These are phyloP conservation scores for Perca schrenkii DNA, from an alignment of 2,113 vertebrate genomes.

Conservation along the genomic window DNA sequence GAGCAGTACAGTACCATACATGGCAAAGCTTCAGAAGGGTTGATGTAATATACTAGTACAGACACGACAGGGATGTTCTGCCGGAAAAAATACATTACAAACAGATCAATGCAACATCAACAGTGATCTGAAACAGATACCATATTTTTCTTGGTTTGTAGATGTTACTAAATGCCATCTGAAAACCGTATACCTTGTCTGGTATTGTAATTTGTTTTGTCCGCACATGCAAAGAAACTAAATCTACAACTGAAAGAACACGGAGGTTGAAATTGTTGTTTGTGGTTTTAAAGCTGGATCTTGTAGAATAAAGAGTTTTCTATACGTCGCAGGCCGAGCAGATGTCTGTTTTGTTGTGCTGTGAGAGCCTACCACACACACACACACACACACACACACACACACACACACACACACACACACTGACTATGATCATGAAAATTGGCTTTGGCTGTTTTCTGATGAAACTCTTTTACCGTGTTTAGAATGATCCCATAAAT, in stretches of 20 bases:
- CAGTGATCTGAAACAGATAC: neutral
- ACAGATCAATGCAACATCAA: neutral
- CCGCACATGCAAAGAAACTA: neutral
- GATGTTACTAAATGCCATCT: neutral
- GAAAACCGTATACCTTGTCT: neutral
- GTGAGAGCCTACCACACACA: constrained; percentile 17
- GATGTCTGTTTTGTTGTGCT: constrained; percentile 52
- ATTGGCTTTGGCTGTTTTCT: constrained; percentile 10
- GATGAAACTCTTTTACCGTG: neutral
- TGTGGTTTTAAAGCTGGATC: constrained; percentile 10
- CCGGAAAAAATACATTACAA: neutral
- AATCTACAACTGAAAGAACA: constrained; percentile 23
- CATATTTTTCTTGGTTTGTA: neutral
- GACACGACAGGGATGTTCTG: neutral
- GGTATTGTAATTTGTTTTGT: constrained; percentile 11
- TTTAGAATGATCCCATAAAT: constrained; percentile 4
- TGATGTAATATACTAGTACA: neutral
- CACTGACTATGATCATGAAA: constrained; percentile 28
- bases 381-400: constrained; percentile 13
- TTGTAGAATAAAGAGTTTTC: constrained; percentile 6
- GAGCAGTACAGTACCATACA: neutral
- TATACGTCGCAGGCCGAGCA: constrained; percentile 39
- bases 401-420: constrained; percentile 4
- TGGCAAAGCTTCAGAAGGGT: neutral
- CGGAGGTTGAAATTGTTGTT: neutral